phyloP scores from a whole-genome alignment of 2,888 invertebrate species.

The Tiphia femorata region DNA sequence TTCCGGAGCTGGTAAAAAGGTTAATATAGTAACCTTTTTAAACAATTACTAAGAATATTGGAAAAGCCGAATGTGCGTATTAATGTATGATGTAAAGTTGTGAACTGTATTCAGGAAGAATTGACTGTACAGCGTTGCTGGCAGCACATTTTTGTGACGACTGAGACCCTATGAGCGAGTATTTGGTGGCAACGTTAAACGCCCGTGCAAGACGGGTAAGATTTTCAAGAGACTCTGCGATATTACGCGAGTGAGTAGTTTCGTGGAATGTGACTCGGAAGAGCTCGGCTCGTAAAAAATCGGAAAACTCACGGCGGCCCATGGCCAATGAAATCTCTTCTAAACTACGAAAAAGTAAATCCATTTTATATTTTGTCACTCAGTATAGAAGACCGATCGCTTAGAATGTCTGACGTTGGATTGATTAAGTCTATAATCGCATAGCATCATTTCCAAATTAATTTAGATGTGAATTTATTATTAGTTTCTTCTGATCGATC shows the following conservation, averaged over 20 bases:
- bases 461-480: constrained; percentile 18
- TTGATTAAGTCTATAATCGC: constrained; percentile 5
- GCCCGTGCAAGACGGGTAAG: constrained; percentile 10
- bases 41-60: constrained; percentile 30
- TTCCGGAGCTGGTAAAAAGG: constrained; percentile 50
- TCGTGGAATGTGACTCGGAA: constrained; percentile 29
- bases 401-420: constrained; percentile 11
- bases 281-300: constrained; percentile 40
- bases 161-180: constrained; percentile 22
- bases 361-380: constrained; percentile 40
- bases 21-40: constrained; percentile 48
- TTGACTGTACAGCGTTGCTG: constrained; percentile 29
- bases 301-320: constrained; percentile 24
- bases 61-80: constrained; percentile 23
- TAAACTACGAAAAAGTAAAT: constrained; percentile 18
- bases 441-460: constrained; percentile 17
- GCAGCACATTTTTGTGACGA: constrained; percentile 19
- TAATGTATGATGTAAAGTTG: constrained; percentile 25
- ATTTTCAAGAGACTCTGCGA: constrained; percentile 32
- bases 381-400: constrained; percentile 13
- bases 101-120: constrained; percentile 17
- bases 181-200: constrained; percentile 19
- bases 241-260: constrained; percentile 36
- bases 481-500: constrained; percentile 2
- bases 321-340: constrained; percentile 20